Conservation (phyloP, 92 coral and sea anemone genomes). For the Actinostola sp. region DNA sequence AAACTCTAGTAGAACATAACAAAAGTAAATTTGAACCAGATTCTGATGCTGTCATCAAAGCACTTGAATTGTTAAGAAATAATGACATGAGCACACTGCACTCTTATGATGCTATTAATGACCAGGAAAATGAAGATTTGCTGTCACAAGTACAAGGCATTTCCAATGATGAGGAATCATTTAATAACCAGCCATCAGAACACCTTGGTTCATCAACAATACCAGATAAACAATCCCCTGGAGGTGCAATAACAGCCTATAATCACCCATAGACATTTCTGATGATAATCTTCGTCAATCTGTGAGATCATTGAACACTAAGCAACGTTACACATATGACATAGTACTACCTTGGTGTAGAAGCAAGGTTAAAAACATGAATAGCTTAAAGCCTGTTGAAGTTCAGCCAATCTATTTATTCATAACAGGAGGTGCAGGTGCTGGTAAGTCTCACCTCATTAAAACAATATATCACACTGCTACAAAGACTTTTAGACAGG, state of each 20-base stretch:
- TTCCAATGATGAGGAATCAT: slow-evolving; percentile 39
- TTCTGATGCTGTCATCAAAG: slow-evolving; percentile 53
- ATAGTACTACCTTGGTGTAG: slow-evolving; percentile 61
- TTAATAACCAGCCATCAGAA: slow-evolving; percentile 33
- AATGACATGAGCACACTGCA: slow-evolving; percentile 27
- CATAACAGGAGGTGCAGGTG: slow-evolving; percentile 71
- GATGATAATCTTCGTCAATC: slow-evolving; percentile 48
- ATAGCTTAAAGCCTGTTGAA: slow-evolving; percentile 42
- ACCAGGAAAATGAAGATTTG: slow-evolving; percentile 58
- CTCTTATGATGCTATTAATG: slow-evolving; percentile 57
- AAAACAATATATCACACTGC: slow-evolving; percentile 61
- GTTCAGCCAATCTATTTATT: slow-evolving; percentile 62
- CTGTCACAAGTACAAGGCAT: slow-evolving; percentile 42
- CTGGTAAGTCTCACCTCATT: slow-evolving; percentile 67
- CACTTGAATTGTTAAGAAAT: slow-evolving; percentile 37
- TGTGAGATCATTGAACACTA: slow-evolving; percentile 39
- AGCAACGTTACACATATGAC: slow-evolving; percentile 56
- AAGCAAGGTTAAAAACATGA: slow-evolving; percentile 57
- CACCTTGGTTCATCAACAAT: slow-evolving; percentile 30
- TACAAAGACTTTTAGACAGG: slow-evolving; percentile 63
- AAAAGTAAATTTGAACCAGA: slow-evolving; percentile 54
- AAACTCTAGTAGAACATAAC: slow-evolving; percentile 48
- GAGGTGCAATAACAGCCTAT: slow-evolving; percentile 36
- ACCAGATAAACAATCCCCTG: neutral
- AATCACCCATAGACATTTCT: slow-evolving; percentile 53